Evolutionary conservation across 2,113 vertebrate species (phyloP).

Genomic region (Quiscalus mexicanus): DNA sequence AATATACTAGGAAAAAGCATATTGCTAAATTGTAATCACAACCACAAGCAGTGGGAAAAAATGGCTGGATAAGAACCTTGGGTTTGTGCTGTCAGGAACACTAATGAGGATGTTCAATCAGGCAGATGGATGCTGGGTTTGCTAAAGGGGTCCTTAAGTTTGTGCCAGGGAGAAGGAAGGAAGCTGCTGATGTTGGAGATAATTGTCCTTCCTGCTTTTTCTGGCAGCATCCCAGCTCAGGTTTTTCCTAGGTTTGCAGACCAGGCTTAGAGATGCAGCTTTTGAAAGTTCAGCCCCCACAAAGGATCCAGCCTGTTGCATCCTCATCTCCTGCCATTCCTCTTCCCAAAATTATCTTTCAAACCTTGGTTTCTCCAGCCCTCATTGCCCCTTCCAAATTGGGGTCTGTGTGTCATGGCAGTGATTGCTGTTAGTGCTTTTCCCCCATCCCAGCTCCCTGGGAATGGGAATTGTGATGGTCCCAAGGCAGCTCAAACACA

Average conservation of each 20-base stretch:
- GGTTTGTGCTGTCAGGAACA: neutral
- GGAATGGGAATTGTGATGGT: neutral
- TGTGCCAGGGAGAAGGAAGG: neutral
- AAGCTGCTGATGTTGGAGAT: neutral
- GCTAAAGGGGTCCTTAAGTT: neutral
- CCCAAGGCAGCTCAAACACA: neutral
- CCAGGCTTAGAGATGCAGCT: neutral
- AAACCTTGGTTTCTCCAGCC: neutral
- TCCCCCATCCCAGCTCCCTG: accelerated
- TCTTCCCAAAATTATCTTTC: neutral
- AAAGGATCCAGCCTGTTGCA: neutral
- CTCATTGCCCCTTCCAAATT: neutral
- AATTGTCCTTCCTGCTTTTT: neutral
- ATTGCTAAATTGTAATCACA: neutral
- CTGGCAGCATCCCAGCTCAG: neutral
- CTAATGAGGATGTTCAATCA: neutral
- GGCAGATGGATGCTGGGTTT: neutral
- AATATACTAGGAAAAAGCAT: neutral
- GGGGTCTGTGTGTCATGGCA: neutral
- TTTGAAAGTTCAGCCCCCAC: neutral
- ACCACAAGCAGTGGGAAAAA: neutral
- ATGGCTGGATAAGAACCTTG: neutral
- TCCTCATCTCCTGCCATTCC: neutral
- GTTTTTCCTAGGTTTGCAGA: neutral
- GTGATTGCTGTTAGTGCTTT: neutral